Evolutionary conservation across 2,113 vertebrate genomes (phyloP).

Genomic region (Strix aluco): DNA sequence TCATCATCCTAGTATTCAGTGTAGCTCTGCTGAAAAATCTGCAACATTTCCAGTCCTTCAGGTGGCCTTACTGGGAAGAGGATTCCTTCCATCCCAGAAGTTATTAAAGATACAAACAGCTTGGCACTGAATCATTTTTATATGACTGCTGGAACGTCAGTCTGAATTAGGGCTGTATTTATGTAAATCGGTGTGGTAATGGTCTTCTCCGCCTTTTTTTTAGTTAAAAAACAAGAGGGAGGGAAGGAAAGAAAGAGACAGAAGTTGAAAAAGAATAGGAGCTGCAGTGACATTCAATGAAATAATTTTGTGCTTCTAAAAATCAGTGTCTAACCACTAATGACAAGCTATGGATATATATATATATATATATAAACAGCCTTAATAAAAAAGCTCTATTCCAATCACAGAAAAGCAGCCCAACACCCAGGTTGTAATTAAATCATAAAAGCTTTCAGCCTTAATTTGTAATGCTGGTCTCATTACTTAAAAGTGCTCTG

Average conservation of each 20-base stretch:
- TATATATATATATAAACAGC: not conserved
- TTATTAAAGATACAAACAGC: slow-evolving; percentile 51
- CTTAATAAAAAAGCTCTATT: not conserved
- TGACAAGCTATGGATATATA: not conserved
- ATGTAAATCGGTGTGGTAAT: slow-evolving; percentile 28
- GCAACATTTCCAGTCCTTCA: not conserved
- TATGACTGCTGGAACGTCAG: slow-evolving; percentile 33
- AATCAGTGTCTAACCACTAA: not conserved
- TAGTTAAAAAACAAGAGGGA: not conserved
- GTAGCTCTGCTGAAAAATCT: slow-evolving; percentile 26
- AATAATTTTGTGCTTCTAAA: not conserved
- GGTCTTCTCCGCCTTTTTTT: not conserved
- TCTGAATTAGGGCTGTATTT: slow-evolving; percentile 48
- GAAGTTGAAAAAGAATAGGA: not conserved
- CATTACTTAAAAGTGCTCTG: not conserved
- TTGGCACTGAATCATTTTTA: slow-evolving; percentile 45
- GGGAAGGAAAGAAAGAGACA: not conserved
- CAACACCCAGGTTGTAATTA: not conserved
- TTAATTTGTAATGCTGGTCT: not conserved
- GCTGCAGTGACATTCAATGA: not conserved
- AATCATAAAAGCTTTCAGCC: slow-evolving; percentile 11
- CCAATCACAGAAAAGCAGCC: not conserved
- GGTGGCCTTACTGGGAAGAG: not conserved
- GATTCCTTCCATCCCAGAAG: slow-evolving; percentile 21
- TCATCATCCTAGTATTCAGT: slow-evolving; percentile 15